These are phyloP conservation scores for Rhadina sibilatrix DNA, from an alignment of 2,113 vertebrate genomes.

Conservation along the genomic window DNA sequence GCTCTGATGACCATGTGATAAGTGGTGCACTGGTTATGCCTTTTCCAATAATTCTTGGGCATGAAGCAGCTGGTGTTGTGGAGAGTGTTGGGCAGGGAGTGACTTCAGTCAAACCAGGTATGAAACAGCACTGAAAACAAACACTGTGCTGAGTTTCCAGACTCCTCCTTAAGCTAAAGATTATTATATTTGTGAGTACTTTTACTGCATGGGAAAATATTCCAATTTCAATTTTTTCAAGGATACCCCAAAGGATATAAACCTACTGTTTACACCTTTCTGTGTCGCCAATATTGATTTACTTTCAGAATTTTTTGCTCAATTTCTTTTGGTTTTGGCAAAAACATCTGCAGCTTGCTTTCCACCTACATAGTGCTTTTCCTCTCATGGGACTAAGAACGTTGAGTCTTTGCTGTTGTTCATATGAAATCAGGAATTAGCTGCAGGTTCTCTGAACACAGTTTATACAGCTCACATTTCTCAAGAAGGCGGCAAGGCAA, in stretches of 20 bases:
- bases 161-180: not conserved
- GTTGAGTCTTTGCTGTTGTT: not conserved
- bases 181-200: rapidly evolving
- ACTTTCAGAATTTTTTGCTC: not conserved
- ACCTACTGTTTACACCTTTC: not conserved
- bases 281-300: not conserved
- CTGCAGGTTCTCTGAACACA: not conserved
- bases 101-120: slow-evolving; percentile 70
- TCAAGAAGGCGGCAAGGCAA: not conserved
- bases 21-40: slow-evolving; percentile 65
- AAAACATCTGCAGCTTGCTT: not conserved
- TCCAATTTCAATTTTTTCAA: not conserved
- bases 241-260: not conserved
- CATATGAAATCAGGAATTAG: not conserved
- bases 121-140: not conserved
- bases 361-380: not conserved
- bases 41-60: slow-evolving; percentile 86
- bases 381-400: not conserved
- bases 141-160: not conserved
- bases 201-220: not conserved
- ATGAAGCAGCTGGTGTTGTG: slow-evolving; percentile 84
- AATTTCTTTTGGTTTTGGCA: not conserved
- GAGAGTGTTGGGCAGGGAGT: slow-evolving; percentile 81
- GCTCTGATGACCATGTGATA: slow-evolving; percentile 80
- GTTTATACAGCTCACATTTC: not conserved